A percentile compares a stretch with the other conserved stretches of the same genome.
These are phyloP conservation scores for Microchrysa polita DNA, from an alignment of 2,888 invertebrate genomes.

Conservation along the genomic window DNA sequence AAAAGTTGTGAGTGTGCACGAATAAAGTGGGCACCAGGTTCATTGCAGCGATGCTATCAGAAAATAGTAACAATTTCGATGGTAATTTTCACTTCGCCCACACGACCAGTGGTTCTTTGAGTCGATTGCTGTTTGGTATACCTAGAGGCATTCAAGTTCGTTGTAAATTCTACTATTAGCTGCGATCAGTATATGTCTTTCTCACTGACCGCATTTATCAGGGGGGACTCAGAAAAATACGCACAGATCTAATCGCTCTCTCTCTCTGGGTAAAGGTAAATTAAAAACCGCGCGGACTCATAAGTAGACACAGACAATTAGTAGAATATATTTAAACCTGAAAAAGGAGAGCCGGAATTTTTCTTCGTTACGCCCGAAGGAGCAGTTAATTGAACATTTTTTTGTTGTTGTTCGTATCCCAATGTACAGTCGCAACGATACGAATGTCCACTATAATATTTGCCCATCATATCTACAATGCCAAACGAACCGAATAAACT, in stretches of 20 bases:
- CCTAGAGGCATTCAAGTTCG: constrained; percentile 26
- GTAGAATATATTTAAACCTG: constrained; percentile 10
- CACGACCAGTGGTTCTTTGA: constrained; percentile 1
- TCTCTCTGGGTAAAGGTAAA: constrained; percentile 35
- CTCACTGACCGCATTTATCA: neutral
- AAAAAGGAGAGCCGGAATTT: neutral
- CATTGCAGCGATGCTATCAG: constrained; percentile 35
- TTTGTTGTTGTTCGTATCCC: no score
- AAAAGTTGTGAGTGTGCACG: constrained; percentile 5
- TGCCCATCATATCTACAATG: neutral
- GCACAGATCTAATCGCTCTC: neutral
- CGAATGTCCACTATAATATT: no score
- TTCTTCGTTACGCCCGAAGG: constrained; percentile 3
- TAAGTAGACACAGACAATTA: constrained; percentile 41
- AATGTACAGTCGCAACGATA: no score
- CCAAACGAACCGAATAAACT: neutral
- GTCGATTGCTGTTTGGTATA: constrained; percentile 17
- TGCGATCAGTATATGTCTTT: neutral
- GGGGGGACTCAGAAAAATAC: neutral
- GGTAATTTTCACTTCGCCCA: constrained; percentile 43
- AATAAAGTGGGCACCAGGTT: no score
- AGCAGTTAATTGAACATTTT: constrained; percentile 43
- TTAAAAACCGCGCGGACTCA: neutral
- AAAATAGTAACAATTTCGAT: constrained; percentile 41
- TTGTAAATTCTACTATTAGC: neutral